phyloP scores from a whole-genome alignment of 2,797 vertebrate genomes.

The Yasuhikotakia modesta region DNA sequence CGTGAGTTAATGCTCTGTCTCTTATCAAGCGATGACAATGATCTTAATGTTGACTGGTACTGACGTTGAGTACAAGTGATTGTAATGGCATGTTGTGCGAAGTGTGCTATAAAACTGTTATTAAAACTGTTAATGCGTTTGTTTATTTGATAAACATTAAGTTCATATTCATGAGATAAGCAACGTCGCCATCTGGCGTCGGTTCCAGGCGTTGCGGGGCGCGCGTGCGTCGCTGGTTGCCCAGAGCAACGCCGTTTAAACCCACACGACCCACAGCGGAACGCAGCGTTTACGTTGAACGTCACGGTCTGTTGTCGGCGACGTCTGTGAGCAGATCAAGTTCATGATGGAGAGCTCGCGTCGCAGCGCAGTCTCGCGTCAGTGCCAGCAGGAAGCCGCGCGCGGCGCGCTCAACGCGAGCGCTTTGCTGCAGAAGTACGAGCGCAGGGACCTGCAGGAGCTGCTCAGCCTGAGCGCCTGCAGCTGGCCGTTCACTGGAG shows the following conservation, averaged over 20 bases:
- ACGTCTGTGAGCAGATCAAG: not conserved
- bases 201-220: not conserved
- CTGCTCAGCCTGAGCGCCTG: slow-evolving; percentile 64
- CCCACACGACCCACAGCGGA: not conserved
- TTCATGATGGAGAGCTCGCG: not conserved
- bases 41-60: too few species aligned
- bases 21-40: too few species aligned
- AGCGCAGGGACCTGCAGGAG: slow-evolving; percentile 72
- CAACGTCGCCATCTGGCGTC: slow-evolving; percentile 28
- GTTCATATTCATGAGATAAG: not conserved
- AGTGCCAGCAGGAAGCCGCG: slow-evolving; percentile 62
- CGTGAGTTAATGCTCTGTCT: slow-evolving; percentile 52
- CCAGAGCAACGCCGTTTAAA: slow-evolving; percentile 37
- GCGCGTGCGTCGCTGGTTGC: slow-evolving; percentile 43
- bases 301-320: not conserved
- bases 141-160: too few species aligned
- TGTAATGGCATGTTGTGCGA: too few species aligned
- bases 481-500: slow-evolving; percentile 71
- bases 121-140: too few species aligned
- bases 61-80: too few species aligned
- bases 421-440: slow-evolving; percentile 74
- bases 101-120: too few species aligned
- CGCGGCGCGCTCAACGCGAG: slow-evolving; percentile 69
- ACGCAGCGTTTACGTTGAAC: not conserved
- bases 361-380: not conserved